Percentiles rank a stretch among this genome's conserved stretches.
phyloP scores from a whole-genome alignment of 2,888 invertebrate species.

The Papilio demoleus region DNA sequence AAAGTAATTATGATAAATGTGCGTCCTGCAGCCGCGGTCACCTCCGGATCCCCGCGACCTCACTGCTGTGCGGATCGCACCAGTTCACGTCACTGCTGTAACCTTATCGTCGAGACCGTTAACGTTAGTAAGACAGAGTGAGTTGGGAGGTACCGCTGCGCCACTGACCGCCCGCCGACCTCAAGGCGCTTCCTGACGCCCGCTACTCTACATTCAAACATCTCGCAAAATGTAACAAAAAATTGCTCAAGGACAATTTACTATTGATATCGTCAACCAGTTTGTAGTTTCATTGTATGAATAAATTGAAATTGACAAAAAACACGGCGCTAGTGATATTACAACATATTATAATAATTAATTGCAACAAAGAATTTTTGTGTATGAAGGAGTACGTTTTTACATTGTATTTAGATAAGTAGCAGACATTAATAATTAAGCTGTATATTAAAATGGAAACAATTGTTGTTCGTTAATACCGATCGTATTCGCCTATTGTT shows the following conservation, averaged over 20 bases:
- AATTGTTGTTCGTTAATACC: neutral
- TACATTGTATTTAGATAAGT: neutral
- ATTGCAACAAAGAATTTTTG: neutral
- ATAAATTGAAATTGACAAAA: neutral
- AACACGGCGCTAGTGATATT: neutral
- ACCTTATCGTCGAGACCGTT: neutral
- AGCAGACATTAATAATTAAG: neutral
- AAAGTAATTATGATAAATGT: conserved; percentile 2
- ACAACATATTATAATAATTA: neutral
- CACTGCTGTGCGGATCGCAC: neutral
- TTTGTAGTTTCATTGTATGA: neutral
- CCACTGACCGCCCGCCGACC: neutral
- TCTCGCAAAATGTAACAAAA: neutral
- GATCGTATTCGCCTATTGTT: neutral
- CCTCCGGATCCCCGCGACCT: neutral
- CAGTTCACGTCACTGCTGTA: neutral
- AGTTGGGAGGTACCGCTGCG: neutral
- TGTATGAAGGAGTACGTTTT: neutral
- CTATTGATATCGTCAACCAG: neutral
- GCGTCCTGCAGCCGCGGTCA: neutral
- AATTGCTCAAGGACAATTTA: conserved; percentile 8
- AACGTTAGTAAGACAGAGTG: no score
- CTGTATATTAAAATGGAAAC: neutral
- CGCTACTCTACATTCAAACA: conserved; percentile 9
- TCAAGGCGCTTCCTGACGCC: conserved; percentile 19